Conservation (phyloP, 53 echinoderm and acorn worm species). For the Antedon mediterranea region DNA sequence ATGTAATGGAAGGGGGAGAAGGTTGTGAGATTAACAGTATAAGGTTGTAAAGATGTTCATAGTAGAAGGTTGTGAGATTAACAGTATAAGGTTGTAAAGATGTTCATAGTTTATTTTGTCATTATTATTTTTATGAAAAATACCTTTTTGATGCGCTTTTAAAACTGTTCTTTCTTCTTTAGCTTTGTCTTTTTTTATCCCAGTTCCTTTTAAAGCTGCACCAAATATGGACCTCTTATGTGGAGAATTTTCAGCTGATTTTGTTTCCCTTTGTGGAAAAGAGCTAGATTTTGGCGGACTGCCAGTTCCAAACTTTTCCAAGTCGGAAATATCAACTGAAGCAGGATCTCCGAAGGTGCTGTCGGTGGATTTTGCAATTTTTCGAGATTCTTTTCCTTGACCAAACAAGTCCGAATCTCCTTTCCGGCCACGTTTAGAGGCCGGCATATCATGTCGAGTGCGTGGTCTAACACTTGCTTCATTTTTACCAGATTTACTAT, state of each 20-base stretch:
- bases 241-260: slow-evolving; percentile 5
- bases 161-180: not conserved
- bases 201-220: slow-evolving; percentile 37
- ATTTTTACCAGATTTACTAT: not conserved
- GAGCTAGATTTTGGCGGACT: not conserved
- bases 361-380: not conserved
- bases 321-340: slow-evolving; percentile 43
- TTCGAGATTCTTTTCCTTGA: not conserved
- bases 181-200: not conserved
- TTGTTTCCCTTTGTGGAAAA: slow-evolving; percentile 5
- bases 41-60: no score
- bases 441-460: not conserved
- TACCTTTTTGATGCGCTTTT: not conserved
- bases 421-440: not conserved
- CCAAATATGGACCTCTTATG: slow-evolving; percentile 49
- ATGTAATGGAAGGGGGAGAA: no score
- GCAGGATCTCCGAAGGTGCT: slow-evolving; percentile 20
- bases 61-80: no score
- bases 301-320: slow-evolving; percentile 72
- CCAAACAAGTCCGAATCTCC: not conserved
- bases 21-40: no score
- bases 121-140: not conserved
- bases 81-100: no score
- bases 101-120: no score
- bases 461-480: not conserved